phyloP scores from a whole-genome alignment of 2,797 vertebrate genomes.

The Siniperca obscura region DNA sequence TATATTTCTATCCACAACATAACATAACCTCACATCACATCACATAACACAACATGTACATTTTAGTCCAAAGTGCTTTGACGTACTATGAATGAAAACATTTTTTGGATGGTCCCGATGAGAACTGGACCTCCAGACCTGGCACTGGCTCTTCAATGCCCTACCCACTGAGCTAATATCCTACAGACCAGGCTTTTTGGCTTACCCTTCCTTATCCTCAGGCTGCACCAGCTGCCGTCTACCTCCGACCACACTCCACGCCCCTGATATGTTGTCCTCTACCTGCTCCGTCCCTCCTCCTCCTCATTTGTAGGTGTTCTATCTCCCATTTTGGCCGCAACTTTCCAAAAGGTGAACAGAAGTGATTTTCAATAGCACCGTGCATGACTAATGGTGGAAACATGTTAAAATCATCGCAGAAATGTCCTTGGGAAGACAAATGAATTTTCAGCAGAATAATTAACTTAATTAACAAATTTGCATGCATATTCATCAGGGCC shows the following conservation, averaged over 20 bases:
- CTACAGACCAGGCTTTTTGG: slow-evolving; percentile 73
- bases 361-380: slow-evolving; percentile 95
- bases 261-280: slow-evolving; percentile 69
- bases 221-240: slow-evolving; percentile 79
- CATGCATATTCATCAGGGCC: slow-evolving; percentile 99
- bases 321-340: slow-evolving; percentile 60
- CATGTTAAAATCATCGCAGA: slow-evolving; percentile 99
- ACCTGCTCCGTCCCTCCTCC: slow-evolving; percentile 67
- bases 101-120: slow-evolving; percentile 50
- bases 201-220: slow-evolving; percentile 74
- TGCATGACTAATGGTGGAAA: slow-evolving; percentile 99
- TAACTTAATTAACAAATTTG: slow-evolving; percentile 99
- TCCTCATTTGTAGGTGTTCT: slow-evolving; percentile 58
- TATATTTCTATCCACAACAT: slow-evolving; percentile 1
- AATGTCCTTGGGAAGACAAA: slow-evolving; percentile 99
- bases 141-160: slow-evolving; percentile 53
- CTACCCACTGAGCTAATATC: slow-evolving; percentile 75
- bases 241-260: slow-evolving; percentile 68
- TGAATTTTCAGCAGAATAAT: slow-evolving; percentile 99
- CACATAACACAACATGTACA: not conserved
- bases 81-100: slow-evolving; percentile 51
- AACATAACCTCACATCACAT: not conserved
- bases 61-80: slow-evolving; percentile 22
- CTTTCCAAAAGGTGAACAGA: slow-evolving; percentile 91
- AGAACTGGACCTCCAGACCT: slow-evolving; percentile 67